These are phyloP conservation scores for Protobothrops flavoviridis DNA, from an alignment of 2,113 vertebrate genomes.

Conservation along the genomic window DNA sequence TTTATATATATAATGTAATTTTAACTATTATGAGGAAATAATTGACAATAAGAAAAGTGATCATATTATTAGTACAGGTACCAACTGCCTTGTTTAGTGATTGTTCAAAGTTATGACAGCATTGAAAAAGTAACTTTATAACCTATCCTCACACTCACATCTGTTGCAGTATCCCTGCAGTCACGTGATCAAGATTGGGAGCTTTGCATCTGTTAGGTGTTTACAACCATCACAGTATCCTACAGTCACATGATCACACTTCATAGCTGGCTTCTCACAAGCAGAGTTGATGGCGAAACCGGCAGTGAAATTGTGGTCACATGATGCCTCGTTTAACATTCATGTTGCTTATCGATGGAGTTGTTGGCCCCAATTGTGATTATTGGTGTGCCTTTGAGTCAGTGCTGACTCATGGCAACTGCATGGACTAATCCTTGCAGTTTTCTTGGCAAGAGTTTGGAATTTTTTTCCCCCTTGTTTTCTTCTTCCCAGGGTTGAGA, in stretches of 20 bases:
- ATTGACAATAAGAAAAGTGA: not conserved
- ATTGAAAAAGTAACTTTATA: not conserved
- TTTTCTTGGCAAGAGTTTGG: not conserved
- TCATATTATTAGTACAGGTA: not conserved
- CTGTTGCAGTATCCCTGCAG: not conserved
- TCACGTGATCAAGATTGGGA: not conserved
- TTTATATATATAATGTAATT: no score
- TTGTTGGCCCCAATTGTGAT: not conserved
- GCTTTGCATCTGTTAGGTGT: not conserved
- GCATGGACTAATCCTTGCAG: not conserved
- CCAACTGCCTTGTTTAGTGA: not conserved
- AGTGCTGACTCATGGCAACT: not conserved
- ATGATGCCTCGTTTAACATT: not conserved
- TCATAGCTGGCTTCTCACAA: not conserved
- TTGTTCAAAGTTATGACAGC: not conserved
- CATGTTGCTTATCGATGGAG: not conserved
- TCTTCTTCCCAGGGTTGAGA: not conserved
- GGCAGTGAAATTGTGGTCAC: not conserved
- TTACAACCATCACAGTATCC: not conserved
- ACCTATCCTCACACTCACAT: not conserved
- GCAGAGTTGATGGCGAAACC: not conserved
- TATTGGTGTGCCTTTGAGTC: not conserved
- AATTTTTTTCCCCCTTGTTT: not conserved
- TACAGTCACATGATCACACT: not conserved
- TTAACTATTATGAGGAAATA: not conserved